A percentile compares a stretch with the other conserved stretches of the same genome.
phyloP scores from a whole-genome alignment of 1,140 invertebrate genomes.

The Megalopta genalis region DNA sequence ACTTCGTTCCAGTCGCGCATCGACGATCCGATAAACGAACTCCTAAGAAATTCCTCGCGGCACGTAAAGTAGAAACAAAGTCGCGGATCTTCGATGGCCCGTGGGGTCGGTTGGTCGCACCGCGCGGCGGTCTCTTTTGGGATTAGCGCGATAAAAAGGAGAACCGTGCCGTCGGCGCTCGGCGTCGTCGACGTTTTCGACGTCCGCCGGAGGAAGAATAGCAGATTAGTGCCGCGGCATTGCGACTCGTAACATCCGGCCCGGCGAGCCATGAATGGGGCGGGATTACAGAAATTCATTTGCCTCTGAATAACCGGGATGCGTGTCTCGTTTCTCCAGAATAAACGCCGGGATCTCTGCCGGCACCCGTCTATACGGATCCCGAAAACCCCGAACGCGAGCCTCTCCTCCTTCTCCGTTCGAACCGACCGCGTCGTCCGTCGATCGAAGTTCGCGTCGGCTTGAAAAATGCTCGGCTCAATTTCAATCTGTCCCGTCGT shows the following conservation, averaged over 20 bases:
- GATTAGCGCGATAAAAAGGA: constrained; percentile 19
- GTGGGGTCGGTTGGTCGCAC: too few species aligned
- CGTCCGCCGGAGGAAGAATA: constrained; percentile 51
- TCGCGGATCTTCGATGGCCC: too few species aligned
- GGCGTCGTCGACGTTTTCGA: constrained; percentile 1
- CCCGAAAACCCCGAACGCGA: too few species aligned
- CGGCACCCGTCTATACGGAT: too few species aligned
- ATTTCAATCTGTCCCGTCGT: constrained; percentile 61
- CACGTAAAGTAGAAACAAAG: too few species aligned
- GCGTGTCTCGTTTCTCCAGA: constrained; percentile 29
- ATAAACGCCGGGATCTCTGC: constrained; percentile 24
- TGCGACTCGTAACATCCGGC: constrained; percentile 55
- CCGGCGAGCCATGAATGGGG: constrained; percentile 42
- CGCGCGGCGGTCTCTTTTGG: not conserved
- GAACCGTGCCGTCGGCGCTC: constrained; percentile 35
- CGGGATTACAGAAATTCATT: constrained; percentile 62
- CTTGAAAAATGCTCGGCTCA: constrained; percentile 59
- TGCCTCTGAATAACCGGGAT: constrained; percentile 51
- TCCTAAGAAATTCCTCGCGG: too few species aligned
- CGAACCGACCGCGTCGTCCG: too few species aligned
- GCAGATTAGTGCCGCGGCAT: constrained; percentile 53
- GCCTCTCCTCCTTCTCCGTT: too few species aligned
- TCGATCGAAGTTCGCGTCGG: constrained; percentile 21
- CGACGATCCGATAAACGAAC: too few species aligned
- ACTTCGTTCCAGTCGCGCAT: too few species aligned